phyloP scores from a whole-genome alignment of 1,140 invertebrate genomes.

The Tetranychus cinnabarinus region DNA sequence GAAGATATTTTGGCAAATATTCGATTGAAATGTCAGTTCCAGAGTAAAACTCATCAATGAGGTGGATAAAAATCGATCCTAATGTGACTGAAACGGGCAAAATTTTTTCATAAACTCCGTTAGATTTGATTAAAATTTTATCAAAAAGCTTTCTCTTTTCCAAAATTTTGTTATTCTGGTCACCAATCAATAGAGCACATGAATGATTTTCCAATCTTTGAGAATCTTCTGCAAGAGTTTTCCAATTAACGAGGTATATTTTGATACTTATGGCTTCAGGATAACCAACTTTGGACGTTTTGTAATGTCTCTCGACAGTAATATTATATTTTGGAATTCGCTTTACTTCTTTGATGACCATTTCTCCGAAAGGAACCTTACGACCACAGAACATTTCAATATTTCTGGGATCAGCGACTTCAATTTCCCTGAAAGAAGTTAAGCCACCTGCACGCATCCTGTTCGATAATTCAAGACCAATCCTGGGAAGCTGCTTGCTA shows the following conservation, averaged over 20 bases:
- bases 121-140: not conserved
- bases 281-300: not conserved
- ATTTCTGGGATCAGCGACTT: slow-evolving; percentile 39
- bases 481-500: slow-evolving; percentile 40
- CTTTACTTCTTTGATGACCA: not conserved
- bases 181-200: not conserved
- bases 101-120: not conserved
- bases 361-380: slow-evolving; percentile 26
- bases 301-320: not conserved
- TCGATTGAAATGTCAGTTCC: not conserved
- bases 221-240: not conserved
- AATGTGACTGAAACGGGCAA: too few relatives aligned
- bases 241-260: not conserved
- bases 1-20: not conserved
- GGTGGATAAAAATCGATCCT: not conserved
- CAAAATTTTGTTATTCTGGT: not conserved
- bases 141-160: not conserved
- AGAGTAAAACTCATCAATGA: not conserved
- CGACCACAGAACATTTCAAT: slow-evolving; percentile 35
- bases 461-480: slow-evolving; percentile 36
- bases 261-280: not conserved
- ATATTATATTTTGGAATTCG: not conserved
- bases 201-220: not conserved
- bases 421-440: slow-evolving; percentile 35
- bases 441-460: slow-evolving; percentile 38